Base-by-base conservation (phyloP, 1,140 invertebrate genomes). In the Sycobia sp. region DNA sequence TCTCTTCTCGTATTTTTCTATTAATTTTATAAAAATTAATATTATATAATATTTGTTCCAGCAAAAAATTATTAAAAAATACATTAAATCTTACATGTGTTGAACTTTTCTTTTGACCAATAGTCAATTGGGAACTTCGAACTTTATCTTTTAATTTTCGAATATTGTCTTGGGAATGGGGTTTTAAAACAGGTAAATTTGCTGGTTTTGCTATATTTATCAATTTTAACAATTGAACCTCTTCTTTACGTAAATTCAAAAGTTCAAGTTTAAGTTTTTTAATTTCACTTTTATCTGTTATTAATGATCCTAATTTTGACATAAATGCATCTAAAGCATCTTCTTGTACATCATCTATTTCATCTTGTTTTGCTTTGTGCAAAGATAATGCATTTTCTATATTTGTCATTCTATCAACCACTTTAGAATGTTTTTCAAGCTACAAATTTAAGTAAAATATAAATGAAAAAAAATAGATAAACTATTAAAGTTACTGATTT, bases 121-220 rank as follows among this genome's bases (percentile, higher is more conserved):
- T n/a, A 8, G 29, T 22, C 3, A 22, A 25, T 39, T 62, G 38
- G 20, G 32, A 16, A 41, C 39, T 25, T 27, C 46, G 46, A 16
- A 29, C 32, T 39, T 55, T 25, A 25, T 36, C 4, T 32, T 59
- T 54, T 54, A 20, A 46, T 22, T 65, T 54, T 22, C 29, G 54
- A 16, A 20, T 5, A 14, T 16, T 29, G 34, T 16, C 54, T 32
- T 13, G 4, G 13, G 22, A 14, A 39, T 49, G n/a, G 10, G 74
- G 46, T 29, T 70, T 74, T 25, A 87, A 71, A 22, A 84, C 75
- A 10, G 89, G 89, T 18, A 92, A 76, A 70, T 84, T 80, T 1
- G 86, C 84, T 7, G 94, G 94, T 74, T 89, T 88, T 0, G 91
- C 89, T 54, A 96, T 83, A 67, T 94, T 90, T 1, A 92, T 85